phyloP scores from a whole-genome alignment of 1,140 invertebrate species.

The Pectinophora gossypiella region DNA sequence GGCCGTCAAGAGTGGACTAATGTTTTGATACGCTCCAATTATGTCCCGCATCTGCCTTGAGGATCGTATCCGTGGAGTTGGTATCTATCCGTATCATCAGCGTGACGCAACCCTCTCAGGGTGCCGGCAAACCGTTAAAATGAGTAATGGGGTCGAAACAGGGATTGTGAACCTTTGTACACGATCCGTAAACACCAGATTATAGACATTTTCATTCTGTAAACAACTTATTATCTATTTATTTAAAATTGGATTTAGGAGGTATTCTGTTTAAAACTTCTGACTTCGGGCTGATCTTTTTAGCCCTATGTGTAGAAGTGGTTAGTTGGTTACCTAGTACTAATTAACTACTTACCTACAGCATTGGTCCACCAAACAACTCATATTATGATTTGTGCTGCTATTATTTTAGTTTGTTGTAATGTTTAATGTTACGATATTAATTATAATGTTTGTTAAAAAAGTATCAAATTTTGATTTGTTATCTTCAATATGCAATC shows the following conservation, averaged over 20 bases:
- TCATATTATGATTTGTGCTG: too few relatives aligned
- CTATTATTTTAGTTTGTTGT: background rate
- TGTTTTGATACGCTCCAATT: conserved; percentile 71
- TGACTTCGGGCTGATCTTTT: background rate
- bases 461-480: too few relatives aligned
- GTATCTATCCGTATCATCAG: conserved; percentile 62
- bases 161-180: conserved; percentile 34
- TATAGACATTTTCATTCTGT: background rate
- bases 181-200: background rate
- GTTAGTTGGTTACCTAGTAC: too few relatives aligned
- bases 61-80: conserved; percentile 19
- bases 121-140: conserved; percentile 66
- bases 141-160: conserved; percentile 53
- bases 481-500: too few relatives aligned
- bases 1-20: conserved; percentile 21
- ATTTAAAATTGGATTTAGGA: background rate
- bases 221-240: background rate
- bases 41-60: conserved; percentile 66
- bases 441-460: too few relatives aligned
- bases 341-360: too few relatives aligned
- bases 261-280: background rate
- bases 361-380: too few relatives aligned
- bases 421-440: too few relatives aligned
- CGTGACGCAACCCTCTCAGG: conserved; percentile 68
- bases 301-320: too few relatives aligned